phyloP scores from a whole-genome alignment of 2,113 vertebrate genomes.

The Megaceryle maxima region DNA sequence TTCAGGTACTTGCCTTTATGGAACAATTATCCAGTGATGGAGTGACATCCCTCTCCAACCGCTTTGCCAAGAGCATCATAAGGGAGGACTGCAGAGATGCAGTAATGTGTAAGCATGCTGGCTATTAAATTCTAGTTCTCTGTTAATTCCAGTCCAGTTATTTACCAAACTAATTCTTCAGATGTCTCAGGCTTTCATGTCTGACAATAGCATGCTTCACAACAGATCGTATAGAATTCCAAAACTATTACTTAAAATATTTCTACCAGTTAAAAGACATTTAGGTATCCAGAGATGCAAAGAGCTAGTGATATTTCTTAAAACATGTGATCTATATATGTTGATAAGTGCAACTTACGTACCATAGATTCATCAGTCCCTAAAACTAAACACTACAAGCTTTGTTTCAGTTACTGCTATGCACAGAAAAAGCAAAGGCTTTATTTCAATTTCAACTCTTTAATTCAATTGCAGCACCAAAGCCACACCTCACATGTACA shows the following conservation, averaged over 20 bases:
- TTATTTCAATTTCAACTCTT: not conserved
- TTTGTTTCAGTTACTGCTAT: not conserved
- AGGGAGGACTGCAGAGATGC: not conserved
- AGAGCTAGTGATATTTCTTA: not conserved
- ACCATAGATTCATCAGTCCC: not conserved
- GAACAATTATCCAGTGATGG: not conserved
- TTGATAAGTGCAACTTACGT: not conserved
- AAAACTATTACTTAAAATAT: not conserved
- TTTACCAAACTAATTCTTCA: not conserved
- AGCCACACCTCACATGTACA: not conserved
- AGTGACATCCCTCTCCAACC: not conserved
- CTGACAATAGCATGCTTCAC: not conserved
- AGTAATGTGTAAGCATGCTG: accelerated
- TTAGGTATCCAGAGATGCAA: not conserved
- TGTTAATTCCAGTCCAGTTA: not conserved
- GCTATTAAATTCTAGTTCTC: not conserved
- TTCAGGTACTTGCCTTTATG: not conserved
- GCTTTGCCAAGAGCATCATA: not conserved
- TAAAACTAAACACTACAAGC: not conserved
- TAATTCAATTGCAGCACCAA: not conserved
- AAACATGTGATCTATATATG: not conserved
- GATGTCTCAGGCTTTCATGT: not conserved
- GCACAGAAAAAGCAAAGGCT: not conserved
- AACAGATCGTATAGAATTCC: not conserved
- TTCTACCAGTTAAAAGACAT: not conserved